Evolutionary conservation across 1,140 invertebrate species (phyloP).

Genomic region (Papilio glaucus): DNA sequence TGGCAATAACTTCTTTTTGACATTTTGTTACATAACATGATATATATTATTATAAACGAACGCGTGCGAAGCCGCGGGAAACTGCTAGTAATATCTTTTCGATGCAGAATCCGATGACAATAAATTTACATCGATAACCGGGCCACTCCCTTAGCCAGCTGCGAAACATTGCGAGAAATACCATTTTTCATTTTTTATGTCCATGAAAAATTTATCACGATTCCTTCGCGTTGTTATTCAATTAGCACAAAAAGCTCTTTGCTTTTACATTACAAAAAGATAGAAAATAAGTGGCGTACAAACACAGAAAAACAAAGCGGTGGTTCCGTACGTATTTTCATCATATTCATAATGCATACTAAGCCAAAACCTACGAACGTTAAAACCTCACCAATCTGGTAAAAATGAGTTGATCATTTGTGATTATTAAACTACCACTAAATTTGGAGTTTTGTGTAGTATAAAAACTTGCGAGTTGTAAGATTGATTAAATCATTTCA

Average conservation of each 20-base stretch:
- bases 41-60: too few species aligned
- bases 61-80: too few species aligned
- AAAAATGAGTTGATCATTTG: too few species aligned
- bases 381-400: too few species aligned
- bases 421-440: too few species aligned
- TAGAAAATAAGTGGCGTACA: neutral
- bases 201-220: conserved; percentile 27
- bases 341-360: neutral
- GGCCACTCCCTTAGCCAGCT: conserved; percentile 14
- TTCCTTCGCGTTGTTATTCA: conserved; percentile 21
- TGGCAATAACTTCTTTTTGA: too few species aligned
- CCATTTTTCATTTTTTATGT: conserved; percentile 30
- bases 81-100: neutral
- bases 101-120: neutral
- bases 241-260: conserved; percentile 19
- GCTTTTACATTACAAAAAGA: conserved; percentile 11
- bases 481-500: neutral
- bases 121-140: conserved; percentile 22
- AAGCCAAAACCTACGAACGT: too few species aligned
- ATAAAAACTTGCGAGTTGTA: too few species aligned
- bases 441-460: too few species aligned
- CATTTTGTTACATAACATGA: too few species aligned
- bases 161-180: conserved; percentile 14
- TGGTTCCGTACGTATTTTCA: neutral
- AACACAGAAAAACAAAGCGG: neutral